These are phyloP conservation scores for Protophormia terraenovae DNA, from an alignment of 2,888 invertebrate genomes.

Conservation along the genomic window DNA sequence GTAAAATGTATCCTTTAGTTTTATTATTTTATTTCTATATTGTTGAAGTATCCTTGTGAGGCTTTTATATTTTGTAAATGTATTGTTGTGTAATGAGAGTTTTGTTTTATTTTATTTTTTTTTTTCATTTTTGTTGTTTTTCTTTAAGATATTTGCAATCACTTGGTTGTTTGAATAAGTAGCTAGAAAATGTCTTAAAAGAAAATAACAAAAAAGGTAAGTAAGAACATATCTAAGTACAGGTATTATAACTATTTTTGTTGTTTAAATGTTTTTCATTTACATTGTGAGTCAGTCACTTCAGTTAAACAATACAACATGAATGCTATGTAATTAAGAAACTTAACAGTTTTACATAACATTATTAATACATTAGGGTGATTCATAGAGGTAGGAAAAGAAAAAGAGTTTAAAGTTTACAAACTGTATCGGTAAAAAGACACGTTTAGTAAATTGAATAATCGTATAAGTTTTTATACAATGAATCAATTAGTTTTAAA, in stretches of 20 bases:
- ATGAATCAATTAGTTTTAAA: too few relatives aligned
- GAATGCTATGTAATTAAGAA: conserved; percentile 30
- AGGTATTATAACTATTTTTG: background rate
- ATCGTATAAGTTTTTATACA: too few relatives aligned
- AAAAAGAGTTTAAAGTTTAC: too few relatives aligned
- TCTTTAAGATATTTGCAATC: conserved; percentile 39
- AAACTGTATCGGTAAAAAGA: too few relatives aligned
- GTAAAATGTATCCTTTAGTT: conserved; percentile 16
- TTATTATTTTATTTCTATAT: background rate
- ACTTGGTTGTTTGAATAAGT: conserved; percentile 5
- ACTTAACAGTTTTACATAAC: background rate
- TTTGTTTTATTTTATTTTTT: conserved; percentile 1
- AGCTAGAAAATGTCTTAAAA: background rate
- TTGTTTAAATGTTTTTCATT: background rate
- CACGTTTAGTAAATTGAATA: too few relatives aligned
- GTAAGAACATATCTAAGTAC: background rate
- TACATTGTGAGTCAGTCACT: conserved; percentile 25
- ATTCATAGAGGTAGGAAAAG: too few relatives aligned
- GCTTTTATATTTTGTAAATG: conserved; percentile 17
- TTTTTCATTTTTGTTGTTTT: background rate
- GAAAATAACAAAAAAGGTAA: conserved; percentile 32
- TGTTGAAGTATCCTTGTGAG: conserved; percentile 46
- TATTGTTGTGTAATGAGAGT: conserved; percentile 46
- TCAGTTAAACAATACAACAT: conserved; percentile 19
- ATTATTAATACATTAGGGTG: background rate